Percentiles rank a stretch among this genome's conserved stretches.
phyloP scores from a whole-genome alignment of 2,888 invertebrate genomes.

The Thecocarcelia acutangulata region DNA sequence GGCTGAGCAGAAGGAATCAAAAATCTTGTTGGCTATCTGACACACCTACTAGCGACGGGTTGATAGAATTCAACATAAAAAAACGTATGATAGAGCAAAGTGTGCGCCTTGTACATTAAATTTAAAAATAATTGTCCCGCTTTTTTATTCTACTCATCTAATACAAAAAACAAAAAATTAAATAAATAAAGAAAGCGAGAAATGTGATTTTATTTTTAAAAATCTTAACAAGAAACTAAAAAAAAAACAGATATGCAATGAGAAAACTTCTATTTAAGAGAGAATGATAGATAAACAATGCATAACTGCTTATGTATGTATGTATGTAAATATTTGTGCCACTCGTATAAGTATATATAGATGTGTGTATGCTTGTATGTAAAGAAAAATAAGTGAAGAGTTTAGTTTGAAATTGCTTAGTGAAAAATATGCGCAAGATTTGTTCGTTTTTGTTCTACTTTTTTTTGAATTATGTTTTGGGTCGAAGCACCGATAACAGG shows the following conservation, averaged over 20 bases:
- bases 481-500: constrained; percentile 34
- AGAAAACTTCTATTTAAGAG: constrained; percentile 29
- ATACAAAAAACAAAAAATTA: constrained; percentile 33
- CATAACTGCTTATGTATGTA: constrained; percentile 63
- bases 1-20: constrained; percentile 40
- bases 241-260: constrained; percentile 12
- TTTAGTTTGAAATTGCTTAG: neutral
- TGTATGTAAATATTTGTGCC: neutral
- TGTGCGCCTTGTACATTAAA: constrained; percentile 53
- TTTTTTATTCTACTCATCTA: constrained; percentile 54
- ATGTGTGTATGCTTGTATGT: constrained; percentile 11
- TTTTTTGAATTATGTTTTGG: constrained; percentile 31
- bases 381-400: neutral
- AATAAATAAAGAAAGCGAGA: constrained; percentile 23
- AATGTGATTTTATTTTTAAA: constrained; percentile 40
- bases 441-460: constrained; percentile 2
- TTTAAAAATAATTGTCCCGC: constrained; percentile 66
- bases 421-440: constrained; percentile 56
- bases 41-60: constrained; percentile 33
- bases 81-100: constrained; percentile 47
- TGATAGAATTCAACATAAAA: constrained; percentile 55
- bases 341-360: constrained; percentile 51
- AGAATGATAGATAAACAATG: constrained; percentile 43
- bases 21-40: constrained; percentile 31
- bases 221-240: constrained; percentile 37